These are phyloP conservation scores for Rhodinocichla rosea DNA, from an alignment of 2,113 vertebrate genomes.

Conservation along the genomic window DNA sequence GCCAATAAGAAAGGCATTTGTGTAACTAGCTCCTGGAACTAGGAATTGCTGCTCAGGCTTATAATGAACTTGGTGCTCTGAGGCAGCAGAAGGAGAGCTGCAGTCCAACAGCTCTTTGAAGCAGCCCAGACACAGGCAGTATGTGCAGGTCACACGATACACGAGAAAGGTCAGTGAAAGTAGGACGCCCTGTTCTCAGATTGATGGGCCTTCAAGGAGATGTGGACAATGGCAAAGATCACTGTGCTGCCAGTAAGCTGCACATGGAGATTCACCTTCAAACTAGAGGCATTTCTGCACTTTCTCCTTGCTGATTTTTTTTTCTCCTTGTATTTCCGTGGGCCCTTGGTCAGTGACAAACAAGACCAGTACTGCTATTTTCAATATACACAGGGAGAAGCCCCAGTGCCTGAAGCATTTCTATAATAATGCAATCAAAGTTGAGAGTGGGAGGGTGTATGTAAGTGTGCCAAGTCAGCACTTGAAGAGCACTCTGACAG, in stretches of 20 bases:
- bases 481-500: not conserved
- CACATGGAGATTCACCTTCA: not conserved
- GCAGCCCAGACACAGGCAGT: not conserved
- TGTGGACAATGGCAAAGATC: not conserved
- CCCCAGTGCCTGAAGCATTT: not conserved
- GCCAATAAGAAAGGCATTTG: conserved; percentile 8
- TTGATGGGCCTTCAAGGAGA: conserved; percentile 27
- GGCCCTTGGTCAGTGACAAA: not conserved
- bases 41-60: conserved; percentile 2
- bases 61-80: not conserved
- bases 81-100: not conserved
- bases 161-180: not conserved
- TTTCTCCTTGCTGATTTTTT: not conserved
- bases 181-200: conserved; percentile 1
- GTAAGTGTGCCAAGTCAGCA: not conserved
- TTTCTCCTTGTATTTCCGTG: not conserved
- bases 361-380: not conserved
- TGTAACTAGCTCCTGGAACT: not conserved
- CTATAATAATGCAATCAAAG: not conserved
- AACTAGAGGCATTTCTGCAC: not conserved
- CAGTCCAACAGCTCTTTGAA: not conserved
- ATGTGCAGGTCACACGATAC: not conserved
- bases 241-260: not conserved
- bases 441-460: rapidly evolving
- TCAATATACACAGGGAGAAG: not conserved